These are phyloP conservation scores for Drosophila multiciliata DNA, from an alignment of 2,888 invertebrate species.

Conservation along the genomic window DNA sequence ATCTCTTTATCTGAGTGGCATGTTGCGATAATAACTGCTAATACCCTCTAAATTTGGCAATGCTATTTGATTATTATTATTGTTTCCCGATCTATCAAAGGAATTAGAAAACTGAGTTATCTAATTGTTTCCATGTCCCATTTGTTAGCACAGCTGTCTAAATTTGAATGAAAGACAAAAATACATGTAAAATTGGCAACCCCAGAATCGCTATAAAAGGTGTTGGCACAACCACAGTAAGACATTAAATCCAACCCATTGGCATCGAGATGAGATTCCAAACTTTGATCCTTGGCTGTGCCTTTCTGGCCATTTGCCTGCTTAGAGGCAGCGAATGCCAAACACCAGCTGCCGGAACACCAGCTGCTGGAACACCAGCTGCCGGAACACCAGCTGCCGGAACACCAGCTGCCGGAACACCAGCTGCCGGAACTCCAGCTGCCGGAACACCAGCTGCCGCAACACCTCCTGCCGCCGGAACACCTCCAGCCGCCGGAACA, in stretches of 20 bases:
- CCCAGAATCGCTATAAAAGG: constrained; percentile 16
- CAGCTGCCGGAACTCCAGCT: too few relatives aligned
- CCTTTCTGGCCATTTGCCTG: constrained; percentile 11
- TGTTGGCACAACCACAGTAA: background rate
- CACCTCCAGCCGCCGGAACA: too few relatives aligned
- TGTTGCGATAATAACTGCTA: background rate
- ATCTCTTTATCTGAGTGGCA: too few relatives aligned
- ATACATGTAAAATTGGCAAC: background rate
- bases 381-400: too few relatives aligned
- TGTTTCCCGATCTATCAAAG: background rate
- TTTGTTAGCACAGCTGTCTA: constrained; percentile 9
- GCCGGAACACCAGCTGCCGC: too few relatives aligned
- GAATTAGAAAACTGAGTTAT: background rate
- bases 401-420: too few relatives aligned
- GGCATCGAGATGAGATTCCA: constrained; percentile 14
- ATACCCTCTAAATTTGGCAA: background rate
- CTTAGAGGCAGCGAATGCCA: background rate
- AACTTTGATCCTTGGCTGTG: constrained; percentile 14
- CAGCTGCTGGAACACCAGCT: too few relatives aligned
- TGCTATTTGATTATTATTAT: background rate
- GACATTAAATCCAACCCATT: background rate
- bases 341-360: too few relatives aligned
- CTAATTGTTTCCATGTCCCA: background rate
- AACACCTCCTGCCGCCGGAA: too few relatives aligned
- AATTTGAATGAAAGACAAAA: background rate